phyloP scores from a whole-genome alignment of 1,140 invertebrate species.

The Chionoecetes opilio region DNA sequence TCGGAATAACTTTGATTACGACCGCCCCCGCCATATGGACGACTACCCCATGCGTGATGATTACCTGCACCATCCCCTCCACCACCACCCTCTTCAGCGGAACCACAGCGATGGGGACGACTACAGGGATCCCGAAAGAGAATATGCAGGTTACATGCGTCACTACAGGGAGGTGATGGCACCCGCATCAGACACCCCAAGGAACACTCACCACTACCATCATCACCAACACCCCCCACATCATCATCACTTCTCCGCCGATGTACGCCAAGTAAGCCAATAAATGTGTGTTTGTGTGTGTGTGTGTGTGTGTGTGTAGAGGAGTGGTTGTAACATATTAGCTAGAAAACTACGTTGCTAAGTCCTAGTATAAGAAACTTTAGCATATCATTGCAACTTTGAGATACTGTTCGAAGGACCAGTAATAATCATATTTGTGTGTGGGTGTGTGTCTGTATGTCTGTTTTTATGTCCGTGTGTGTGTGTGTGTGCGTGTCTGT shows the following conservation, averaged over 20 bases:
- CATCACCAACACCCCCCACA: background rate
- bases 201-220: background rate
- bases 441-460: too few species aligned
- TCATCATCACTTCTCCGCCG: background rate
- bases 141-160: background rate
- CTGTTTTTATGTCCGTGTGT: background rate
- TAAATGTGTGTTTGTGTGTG: background rate
- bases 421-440: too few species aligned
- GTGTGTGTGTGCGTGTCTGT: slow-evolving; percentile 35
- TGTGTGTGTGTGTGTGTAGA: background rate
- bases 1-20: slow-evolving; percentile 45
- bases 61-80: background rate
- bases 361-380: too few species aligned
- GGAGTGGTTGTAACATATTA: background rate
- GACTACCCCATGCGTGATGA: slow-evolving; percentile 38
- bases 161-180: slow-evolving; percentile 51
- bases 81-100: background rate
- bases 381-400: too few species aligned
- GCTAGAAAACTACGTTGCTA: background rate
- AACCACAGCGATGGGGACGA: background rate
- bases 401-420: too few species aligned
- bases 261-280: slow-evolving; percentile 46
- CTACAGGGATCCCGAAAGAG: background rate
- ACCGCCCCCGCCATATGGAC: background rate
- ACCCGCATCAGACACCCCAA: background rate